Evolutionary conservation across 2,888 invertebrate genomes (phyloP), one percentile per base, ranked within the genome.

Genomic region (Oscheius sp.): DNA sequence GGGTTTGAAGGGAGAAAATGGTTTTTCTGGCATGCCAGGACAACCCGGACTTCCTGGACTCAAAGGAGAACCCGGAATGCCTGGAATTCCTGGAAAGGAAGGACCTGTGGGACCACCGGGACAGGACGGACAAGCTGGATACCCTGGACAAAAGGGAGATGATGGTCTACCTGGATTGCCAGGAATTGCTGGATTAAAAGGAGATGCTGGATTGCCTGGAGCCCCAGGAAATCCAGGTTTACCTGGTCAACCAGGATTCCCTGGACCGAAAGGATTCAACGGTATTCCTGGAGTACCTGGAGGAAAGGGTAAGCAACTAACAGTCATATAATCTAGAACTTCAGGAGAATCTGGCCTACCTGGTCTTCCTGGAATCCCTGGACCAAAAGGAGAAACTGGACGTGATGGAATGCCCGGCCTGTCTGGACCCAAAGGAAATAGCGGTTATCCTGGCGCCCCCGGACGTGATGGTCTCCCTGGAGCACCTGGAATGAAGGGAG

Each of bases 401-500:
- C 88, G 90, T 44, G 90, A 91, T 77, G 94, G 95, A 44, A 89
- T 90, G 3, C 91, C 91, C 12, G 94, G 94, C 92, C 89, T 89
- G 0, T 50, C 86, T 68, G 77, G 88, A 85, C 66, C 84, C 70
- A 86, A 88, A 24, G 93, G 94, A 65, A 75, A 80, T 28, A 75
- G 77, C 56, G 83, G 90, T 51, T 87, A 88, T 45, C 83, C 82
- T 81, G 84, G 24, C 90, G 90, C 83, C 20, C 67, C 81, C 56
- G 88, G 84, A 70, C 70, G 71, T 44, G 80, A 80, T 59, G 84
- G 87, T 45, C 74, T 78, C 26, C 82, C 84, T 54, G 87, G 87
- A 33, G 72, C 91, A 78, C 89, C 90, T 76, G 86, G 86, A 65
- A 72, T 68, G 28, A 72, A 78, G 41, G 65, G 84, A 68, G 84